phyloP scores from a whole-genome alignment of 30 jellyfish, hydroid and myxozoan species.

The Rhopilema esculentum region DNA sequence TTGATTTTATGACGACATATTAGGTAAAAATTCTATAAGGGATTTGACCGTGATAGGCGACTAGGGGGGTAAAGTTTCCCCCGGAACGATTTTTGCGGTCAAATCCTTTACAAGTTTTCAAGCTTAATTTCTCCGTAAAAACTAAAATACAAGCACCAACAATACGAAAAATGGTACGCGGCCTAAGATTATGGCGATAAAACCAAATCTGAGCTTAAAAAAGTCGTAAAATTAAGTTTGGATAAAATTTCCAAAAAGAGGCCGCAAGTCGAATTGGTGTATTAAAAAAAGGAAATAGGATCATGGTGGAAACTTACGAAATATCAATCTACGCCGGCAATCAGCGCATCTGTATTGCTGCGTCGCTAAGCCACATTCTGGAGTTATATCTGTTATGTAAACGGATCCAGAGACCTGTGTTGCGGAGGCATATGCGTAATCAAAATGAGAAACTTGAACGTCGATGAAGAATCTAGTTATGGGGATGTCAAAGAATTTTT shows the following conservation, averaged over 20 bases:
- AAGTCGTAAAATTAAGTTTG: too few relatives aligned
- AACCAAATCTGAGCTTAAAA: too few relatives aligned
- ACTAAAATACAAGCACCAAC: background rate
- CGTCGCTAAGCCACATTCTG: slow-evolving; percentile 80
- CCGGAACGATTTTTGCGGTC: too few relatives aligned
- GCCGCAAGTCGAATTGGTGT: too few relatives aligned
- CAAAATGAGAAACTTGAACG: background rate
- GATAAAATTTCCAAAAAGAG: too few relatives aligned
- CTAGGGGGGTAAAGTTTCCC: too few relatives aligned
- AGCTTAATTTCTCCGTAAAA: too few relatives aligned
- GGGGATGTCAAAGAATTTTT: too few relatives aligned
- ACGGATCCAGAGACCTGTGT: slow-evolving; percentile 49
- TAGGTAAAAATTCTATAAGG: too few relatives aligned
- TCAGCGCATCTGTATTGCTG: slow-evolving; percentile 97
- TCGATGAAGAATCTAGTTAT: background rate
- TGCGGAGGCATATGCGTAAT: background rate
- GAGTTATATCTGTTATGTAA: slow-evolving; percentile 76
- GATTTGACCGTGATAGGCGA: too few relatives aligned
- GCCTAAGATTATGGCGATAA: background rate
- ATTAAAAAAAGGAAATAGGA: background rate
- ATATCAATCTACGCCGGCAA: slow-evolving; percentile 74
- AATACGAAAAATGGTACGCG: background rate
- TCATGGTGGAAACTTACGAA: slow-evolving; percentile 54
- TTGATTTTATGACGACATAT: too few relatives aligned
- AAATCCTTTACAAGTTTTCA: too few relatives aligned